These are phyloP conservation scores for Hybognathus amarus DNA, from an alignment of 2,797 vertebrate species.

Conservation along the genomic window DNA sequence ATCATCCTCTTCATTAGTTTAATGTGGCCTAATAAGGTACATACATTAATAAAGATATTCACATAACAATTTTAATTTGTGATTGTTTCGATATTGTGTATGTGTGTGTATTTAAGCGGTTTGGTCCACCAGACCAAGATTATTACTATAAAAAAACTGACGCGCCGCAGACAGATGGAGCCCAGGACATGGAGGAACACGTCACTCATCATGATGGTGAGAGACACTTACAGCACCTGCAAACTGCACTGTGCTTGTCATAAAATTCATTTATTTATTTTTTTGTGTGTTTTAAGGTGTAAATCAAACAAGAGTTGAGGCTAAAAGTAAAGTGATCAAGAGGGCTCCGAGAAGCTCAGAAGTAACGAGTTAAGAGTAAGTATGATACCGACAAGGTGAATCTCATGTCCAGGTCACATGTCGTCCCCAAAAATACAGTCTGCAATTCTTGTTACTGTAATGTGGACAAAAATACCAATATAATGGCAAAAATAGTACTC, in stretches of 20 bases:
- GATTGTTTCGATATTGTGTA: neutral
- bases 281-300: neutral
- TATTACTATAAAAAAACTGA: conserved; percentile 83
- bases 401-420: neutral
- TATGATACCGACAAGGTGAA: neutral
- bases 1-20: conserved; percentile 79
- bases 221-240: neutral
- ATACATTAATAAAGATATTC: neutral
- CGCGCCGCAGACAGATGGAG: conserved; percentile 71
- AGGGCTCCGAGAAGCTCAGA: neutral
- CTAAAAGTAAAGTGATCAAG: neutral
- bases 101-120: conserved; percentile 67
- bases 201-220: conserved; percentile 46
- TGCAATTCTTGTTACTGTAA: neutral
- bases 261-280: neutral
- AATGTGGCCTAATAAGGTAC: conserved; percentile 81
- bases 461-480: neutral
- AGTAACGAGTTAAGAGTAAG: neutral
- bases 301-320: neutral
- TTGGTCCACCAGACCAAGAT: conserved; percentile 75
- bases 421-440: neutral
- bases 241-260: neutral
- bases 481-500: neutral
- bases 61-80: neutral
- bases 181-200: conserved; percentile 48